phyloP scores from a whole-genome alignment of 1,140 invertebrate species.

The Neodiprion pinetum region DNA sequence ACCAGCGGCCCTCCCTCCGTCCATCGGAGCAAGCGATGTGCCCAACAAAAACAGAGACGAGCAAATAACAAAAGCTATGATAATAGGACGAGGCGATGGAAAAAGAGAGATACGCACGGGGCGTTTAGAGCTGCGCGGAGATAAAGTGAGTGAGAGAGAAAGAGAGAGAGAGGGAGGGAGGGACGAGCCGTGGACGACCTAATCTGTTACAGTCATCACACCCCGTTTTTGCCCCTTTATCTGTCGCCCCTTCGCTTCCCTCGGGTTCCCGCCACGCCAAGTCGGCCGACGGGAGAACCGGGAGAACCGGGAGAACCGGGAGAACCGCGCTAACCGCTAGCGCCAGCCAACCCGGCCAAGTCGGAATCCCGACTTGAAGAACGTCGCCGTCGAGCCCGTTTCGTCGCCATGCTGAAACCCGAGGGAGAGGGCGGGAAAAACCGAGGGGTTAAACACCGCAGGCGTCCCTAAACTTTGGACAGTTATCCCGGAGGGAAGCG shows the following conservation, averaged over 20 bases:
- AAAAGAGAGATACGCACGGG: neutral
- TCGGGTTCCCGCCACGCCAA: slow-evolving; percentile 6
- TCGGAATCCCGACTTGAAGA: neutral
- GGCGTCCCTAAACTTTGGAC: slow-evolving; percentile 6
- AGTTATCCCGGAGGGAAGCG: neutral
- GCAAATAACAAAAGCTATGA: slow-evolving; percentile 5
- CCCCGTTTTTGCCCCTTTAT: slow-evolving; percentile 45
- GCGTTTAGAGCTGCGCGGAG: neutral
- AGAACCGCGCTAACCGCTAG: slow-evolving; percentile 5
- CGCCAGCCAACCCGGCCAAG: neutral
- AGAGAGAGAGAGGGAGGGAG: slow-evolving; percentile 31
- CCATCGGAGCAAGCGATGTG: neutral
- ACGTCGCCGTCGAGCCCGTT: neutral
- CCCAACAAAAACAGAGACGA: slow-evolving; percentile 13
- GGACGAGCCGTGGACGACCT: slow-evolving; percentile 32
- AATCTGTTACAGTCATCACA: slow-evolving; percentile 53
- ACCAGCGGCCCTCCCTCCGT: neutral
- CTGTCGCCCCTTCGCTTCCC: slow-evolving; percentile 22
- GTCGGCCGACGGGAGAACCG: neutral
- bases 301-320: too few relatives aligned
- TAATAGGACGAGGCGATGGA: neutral
- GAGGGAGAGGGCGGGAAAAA: neutral
- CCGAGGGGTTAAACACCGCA: slow-evolving; percentile 3
- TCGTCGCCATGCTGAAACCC: neutral
- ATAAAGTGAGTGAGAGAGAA: slow-evolving; percentile 7